These are phyloP conservation scores for Papilio xuthus DNA, from an alignment of 1,140 invertebrate genomes.

Conservation along the genomic window DNA sequence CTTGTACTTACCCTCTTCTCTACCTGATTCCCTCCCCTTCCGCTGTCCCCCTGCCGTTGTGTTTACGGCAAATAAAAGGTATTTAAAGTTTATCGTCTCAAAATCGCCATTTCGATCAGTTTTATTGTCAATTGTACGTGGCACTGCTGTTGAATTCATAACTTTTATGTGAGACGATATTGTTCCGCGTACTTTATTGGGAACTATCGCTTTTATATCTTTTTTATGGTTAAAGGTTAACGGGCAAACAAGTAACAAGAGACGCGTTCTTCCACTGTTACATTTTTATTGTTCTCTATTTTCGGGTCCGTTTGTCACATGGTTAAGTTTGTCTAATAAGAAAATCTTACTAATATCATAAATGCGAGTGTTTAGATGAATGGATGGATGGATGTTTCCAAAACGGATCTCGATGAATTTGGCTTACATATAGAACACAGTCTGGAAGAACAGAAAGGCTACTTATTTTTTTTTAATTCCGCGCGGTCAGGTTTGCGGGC, in stretches of 20 bases:
- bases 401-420: no score
- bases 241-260: conserved; percentile 24
- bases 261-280: not conserved
- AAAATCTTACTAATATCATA: no score
- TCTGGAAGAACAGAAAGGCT: no score
- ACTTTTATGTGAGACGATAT: conserved; percentile 36
- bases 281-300: not conserved
- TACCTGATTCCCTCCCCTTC: conserved; percentile 5
- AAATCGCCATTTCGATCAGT: conserved; percentile 34
- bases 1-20: conserved; percentile 42
- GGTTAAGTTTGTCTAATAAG: not conserved
- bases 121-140: conserved; percentile 40
- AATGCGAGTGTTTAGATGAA: no score
- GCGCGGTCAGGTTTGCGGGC: no score
- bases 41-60: conserved; percentile 40
- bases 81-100: conserved; percentile 39
- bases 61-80: conserved; percentile 50
- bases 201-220: conserved; percentile 25
- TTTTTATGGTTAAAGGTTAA: conserved; percentile 17
- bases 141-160: conserved; percentile 34
- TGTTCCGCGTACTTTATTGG: conserved; percentile 21
- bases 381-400: no score
- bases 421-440: no score
- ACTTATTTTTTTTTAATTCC: no score
- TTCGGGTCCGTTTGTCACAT: not conserved